phyloP scores from a whole-genome alignment of 2,888 invertebrate genomes.

The Scrobipalpa atriplicella region DNA sequence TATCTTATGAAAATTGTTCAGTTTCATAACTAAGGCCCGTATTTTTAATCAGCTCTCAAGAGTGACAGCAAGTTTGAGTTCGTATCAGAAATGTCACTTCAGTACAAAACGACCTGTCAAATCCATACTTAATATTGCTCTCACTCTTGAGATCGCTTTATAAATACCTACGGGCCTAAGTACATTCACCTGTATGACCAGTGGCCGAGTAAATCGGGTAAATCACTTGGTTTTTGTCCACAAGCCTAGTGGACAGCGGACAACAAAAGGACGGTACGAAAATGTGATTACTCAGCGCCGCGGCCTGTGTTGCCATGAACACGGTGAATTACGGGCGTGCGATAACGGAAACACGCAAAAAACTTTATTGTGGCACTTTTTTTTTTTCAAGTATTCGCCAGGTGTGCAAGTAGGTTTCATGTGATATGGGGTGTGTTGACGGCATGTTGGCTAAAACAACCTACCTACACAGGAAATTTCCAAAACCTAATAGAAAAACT shows the following conservation, averaged over 20 bases:
- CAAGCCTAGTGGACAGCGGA: constrained; percentile 48
- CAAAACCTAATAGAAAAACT: too few relatives aligned
- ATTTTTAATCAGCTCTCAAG: too few relatives aligned
- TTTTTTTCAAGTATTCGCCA: constrained; percentile 60
- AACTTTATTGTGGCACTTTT: constrained; percentile 31
- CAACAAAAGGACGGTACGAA: constrained; percentile 73
- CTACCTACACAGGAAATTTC: too few relatives aligned
- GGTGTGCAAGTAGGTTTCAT: constrained; percentile 1
- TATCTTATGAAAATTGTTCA: too few relatives aligned
- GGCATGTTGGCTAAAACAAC: too few relatives aligned
- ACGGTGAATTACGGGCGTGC: constrained; percentile 65
- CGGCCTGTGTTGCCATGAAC: constrained; percentile 63
- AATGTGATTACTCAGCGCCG: constrained; percentile 73
- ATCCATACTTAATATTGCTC: too few relatives aligned
- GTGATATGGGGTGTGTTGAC: neutral
- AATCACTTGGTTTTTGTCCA: constrained; percentile 67
- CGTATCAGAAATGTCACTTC: too few relatives aligned
- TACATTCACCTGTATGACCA: neutral
- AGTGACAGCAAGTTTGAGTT: too few relatives aligned
- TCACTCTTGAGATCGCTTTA: too few relatives aligned
- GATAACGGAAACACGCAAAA: constrained; percentile 36
- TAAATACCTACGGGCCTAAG: neutral
- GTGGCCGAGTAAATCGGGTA: constrained; percentile 38
- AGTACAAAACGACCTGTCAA: too few relatives aligned
- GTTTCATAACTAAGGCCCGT: neutral